Base-by-base conservation (phyloP, 2,888 invertebrate genomes). In the Tetragonula carbonaria region DNA sequence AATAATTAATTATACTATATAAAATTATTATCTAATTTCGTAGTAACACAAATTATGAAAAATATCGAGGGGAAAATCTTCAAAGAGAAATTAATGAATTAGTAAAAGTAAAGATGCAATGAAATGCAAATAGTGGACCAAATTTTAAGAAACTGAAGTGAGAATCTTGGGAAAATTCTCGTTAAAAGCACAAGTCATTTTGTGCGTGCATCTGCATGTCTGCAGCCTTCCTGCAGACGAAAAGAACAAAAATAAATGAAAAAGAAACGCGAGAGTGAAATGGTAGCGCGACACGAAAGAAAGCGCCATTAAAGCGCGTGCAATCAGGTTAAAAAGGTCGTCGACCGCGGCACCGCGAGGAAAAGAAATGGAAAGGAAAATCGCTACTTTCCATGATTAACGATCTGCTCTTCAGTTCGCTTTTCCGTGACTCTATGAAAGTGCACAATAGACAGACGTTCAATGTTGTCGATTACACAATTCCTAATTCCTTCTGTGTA, bases 321-420 rank as follows among this genome's bases (percentile, higher is more conserved):
- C 84, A 62, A 73, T 72, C 84, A 57, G 84, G 84, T 85, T 85
- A 73, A 80, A 77, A 84, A 75, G 85, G 85, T 85, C 85, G 75
- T 57, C 81, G 85, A 76, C 85, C 85, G 62, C 33, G n/a, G 21
- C 66, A 21, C 63, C 23, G 28, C 59, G 33, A 66, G 67, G 38
- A 78, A 84, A 67, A 74, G 55, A 65, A 70, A 78, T 77, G 57
- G 85, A 85, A 85, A 85, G 79, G 85, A 85, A 85, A 84, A 85
- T 80, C 83, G 70, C 71, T 76, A 74, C 79, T 85, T 79, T 84
- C 75, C 79, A 74, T 73, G 79, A 79, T 74, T 78, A 74, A 84
- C 78, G 57, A 70, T 50, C 71, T 65, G 21, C 72, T 70, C 77
- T 66, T 14, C 53, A 13, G 38, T 33, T 38, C 63, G 53, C 66